phyloP scores from a whole-genome alignment of 2,113 vertebrate species.

The Riparia riparia region DNA sequence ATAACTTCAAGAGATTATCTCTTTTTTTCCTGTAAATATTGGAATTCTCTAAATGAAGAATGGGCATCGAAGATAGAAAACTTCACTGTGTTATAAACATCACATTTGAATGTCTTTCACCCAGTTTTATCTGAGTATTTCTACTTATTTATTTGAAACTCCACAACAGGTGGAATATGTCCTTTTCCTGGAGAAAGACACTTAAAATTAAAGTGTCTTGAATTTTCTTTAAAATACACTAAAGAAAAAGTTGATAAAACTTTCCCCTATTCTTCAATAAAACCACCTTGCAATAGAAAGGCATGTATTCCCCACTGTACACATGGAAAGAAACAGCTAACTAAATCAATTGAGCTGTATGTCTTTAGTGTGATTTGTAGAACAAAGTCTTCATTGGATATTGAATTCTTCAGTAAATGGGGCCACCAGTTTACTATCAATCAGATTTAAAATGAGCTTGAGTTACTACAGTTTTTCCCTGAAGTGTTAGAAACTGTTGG shows the following conservation, averaged over 20 bases:
- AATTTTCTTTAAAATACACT: neutral
- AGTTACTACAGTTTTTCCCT: neutral
- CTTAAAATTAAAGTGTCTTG: neutral
- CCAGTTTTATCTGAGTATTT: neutral
- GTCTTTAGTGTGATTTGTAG: neutral
- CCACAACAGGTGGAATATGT: neutral
- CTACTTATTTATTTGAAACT: neutral
- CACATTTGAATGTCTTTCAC: neutral
- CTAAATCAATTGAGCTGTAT: neutral
- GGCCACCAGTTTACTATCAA: neutral
- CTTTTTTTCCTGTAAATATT: neutral
- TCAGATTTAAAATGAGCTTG: neutral
- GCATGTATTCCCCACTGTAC: neutral
- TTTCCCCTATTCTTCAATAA: neutral
- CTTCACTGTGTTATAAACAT: neutral
- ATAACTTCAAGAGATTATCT: neutral
- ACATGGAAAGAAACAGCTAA: neutral
- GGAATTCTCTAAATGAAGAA: neutral
- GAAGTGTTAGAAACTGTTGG: neutral
- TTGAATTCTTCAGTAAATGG: conserved; percentile 26
- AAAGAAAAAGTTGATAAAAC: neutral
- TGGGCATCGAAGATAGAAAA: neutral
- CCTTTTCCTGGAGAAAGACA: neutral
- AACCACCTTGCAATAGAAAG: neutral
- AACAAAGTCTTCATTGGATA: neutral